Evolutionary conservation across 2,797 vertebrate species (phyloP).

Genomic region (Rhinichthys osculus): DNA sequence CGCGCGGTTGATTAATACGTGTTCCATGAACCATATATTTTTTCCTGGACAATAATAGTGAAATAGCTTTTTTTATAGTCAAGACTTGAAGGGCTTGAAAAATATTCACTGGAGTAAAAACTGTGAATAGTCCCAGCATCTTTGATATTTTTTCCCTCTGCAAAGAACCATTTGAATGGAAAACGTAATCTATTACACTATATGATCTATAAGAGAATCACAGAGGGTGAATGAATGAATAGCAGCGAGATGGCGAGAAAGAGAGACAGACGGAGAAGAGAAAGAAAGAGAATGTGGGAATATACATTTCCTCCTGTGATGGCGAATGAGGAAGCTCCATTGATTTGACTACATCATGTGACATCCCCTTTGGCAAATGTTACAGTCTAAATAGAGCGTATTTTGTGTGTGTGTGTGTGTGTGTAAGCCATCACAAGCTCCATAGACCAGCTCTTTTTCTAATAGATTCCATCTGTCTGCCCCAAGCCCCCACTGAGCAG

Average conservation of each 20-base stretch:
- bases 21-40: not conserved
- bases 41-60: not conserved
- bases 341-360: constrained; percentile 59
- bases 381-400: constrained; percentile 39
- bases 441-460: constrained; percentile 53
- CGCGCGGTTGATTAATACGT: not conserved
- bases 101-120: not conserved
- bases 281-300: constrained; percentile 34
- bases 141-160: constrained; percentile 30
- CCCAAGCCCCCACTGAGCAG: constrained; percentile 58
- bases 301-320: constrained; percentile 48
- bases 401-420: constrained; percentile 5
- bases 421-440: constrained; percentile 51
- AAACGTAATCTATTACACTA: constrained; percentile 37
- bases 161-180: constrained; percentile 43
- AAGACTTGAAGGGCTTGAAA: not conserved
- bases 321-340: constrained; percentile 58
- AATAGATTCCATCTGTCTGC: constrained; percentile 63
- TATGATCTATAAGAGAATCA: constrained; percentile 16
- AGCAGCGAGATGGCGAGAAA: not conserved
- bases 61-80: not conserved
- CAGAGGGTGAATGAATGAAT: not conserved
- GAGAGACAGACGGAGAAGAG: constrained; percentile 11
- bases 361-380: constrained; percentile 51
- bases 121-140: not conserved